Evolutionary conservation across 2,113 vertebrate genomes (phyloP).

Genomic region (Myotis brandtii): DNA sequence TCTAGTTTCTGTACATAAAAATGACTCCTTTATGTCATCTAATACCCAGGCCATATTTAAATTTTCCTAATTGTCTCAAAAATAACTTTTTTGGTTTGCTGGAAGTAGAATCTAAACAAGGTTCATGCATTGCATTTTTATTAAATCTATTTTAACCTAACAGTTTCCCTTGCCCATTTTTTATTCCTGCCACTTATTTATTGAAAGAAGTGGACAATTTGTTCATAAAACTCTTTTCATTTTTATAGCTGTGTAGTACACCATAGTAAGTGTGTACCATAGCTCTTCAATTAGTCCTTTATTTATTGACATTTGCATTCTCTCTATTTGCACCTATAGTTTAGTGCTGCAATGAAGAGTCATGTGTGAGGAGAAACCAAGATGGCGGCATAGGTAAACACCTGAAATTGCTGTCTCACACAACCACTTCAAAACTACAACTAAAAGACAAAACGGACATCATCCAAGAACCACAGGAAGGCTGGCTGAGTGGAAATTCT

Average conservation of each 20-base stretch:
- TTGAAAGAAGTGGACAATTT: neutral
- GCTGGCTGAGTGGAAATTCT: too few species aligned
- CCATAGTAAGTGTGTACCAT: neutral
- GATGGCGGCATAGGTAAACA: too few species aligned
- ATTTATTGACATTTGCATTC: neutral
- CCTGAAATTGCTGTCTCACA: too few species aligned
- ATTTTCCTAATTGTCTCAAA: neutral
- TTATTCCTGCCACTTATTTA: neutral
- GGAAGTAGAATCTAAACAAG: neutral
- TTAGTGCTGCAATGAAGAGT: neutral
- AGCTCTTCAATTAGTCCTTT: neutral
- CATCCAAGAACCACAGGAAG: too few species aligned
- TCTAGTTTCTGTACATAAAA: neutral
- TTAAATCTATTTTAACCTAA: neutral
- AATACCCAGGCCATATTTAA: neutral
- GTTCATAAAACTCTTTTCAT: neutral
- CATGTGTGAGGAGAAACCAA: too few species aligned
- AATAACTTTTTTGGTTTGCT: neutral
- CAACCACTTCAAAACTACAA: too few species aligned
- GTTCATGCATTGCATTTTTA: neutral
- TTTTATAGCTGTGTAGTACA: neutral
- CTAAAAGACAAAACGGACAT: too few species aligned
- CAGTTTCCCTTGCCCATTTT: neutral
- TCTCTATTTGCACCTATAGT: neutral
- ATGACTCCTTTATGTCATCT: neutral